phyloP scores from a whole-genome alignment of 2,888 invertebrate genomes.

The Dioctria rufipes region DNA sequence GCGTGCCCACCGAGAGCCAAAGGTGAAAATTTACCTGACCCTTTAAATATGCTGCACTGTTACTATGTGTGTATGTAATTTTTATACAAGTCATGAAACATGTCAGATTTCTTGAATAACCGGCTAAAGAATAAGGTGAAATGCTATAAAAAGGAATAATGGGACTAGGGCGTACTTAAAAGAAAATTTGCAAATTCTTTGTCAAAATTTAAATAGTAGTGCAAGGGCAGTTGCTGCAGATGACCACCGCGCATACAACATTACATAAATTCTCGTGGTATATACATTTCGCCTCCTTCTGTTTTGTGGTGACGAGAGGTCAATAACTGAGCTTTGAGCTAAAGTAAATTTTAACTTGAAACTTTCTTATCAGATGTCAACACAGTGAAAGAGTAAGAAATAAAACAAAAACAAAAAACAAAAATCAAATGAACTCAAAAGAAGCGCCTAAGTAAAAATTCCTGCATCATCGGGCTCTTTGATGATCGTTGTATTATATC shows the following conservation, averaged over 20 bases:
- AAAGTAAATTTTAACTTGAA: neutral
- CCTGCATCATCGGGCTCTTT: conserved; percentile 27
- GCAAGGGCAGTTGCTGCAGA: neutral
- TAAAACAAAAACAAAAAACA: too few species aligned
- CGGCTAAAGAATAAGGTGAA: conserved; percentile 8
- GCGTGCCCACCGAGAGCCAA: conserved; percentile 27
- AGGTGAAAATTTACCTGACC: conserved; percentile 27
- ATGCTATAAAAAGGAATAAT: conserved; percentile 9
- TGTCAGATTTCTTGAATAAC: conserved; percentile 19
- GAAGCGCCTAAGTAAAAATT: conserved; percentile 19
- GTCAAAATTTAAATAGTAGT: conserved; percentile 8
- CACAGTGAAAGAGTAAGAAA: neutral
- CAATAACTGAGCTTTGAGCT: neutral
- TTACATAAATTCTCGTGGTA: too few species aligned
- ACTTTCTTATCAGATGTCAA: conserved; percentile 44
- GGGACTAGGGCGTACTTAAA: conserved; percentile 17
- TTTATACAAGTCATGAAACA: neutral
- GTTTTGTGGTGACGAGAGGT: neutral
- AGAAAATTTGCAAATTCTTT: conserved; percentile 9
- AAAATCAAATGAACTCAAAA: neutral
- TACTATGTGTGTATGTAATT: neutral
- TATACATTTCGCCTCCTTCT: neutral
- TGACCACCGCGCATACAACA: too few species aligned
- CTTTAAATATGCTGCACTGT: neutral
- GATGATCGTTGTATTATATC: neutral